Conservation (phyloP, 2,888 invertebrate species). For the Oscheius onirici region DNA sequence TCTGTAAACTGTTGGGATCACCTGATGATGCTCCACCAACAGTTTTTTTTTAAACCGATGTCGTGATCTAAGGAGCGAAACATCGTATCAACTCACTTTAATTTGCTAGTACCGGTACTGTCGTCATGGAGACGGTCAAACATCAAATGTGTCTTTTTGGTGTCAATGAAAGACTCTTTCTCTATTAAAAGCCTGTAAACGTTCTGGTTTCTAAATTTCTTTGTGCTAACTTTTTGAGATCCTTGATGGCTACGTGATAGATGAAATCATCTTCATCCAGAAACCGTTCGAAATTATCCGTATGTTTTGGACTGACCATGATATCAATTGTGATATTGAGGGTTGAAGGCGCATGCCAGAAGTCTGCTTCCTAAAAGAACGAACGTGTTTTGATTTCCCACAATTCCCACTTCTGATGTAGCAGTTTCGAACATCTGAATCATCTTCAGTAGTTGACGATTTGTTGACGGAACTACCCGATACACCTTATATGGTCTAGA, state of each 20-base stretch:
- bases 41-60: conserved; percentile 1
- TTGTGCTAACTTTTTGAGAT: conserved; percentile 52
- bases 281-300: conserved; percentile 41
- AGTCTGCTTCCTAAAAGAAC: conserved; percentile 54
- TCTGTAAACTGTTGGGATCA: conserved; percentile 27
- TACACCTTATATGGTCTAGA: conserved; percentile 62
- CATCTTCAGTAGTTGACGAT: conserved; percentile 53
- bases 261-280: conserved; percentile 43
- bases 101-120: conserved; percentile 39
- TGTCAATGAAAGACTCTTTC: conserved; percentile 53
- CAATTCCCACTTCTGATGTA: conserved; percentile 40
- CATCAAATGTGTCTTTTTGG: conserved; percentile 25
- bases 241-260: conserved; percentile 56
- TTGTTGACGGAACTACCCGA: conserved; percentile 56
- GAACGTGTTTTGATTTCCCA: background rate
- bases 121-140: conserved; percentile 46
- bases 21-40: conserved; percentile 26
- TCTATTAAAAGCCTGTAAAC: conserved; percentile 62
- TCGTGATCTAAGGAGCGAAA: conserved; percentile 30
- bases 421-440: conserved; percentile 57
- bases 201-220: too few relatives aligned
- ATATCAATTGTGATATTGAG: conserved; percentile 63
- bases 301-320: conserved; percentile 62
- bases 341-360: conserved; percentile 64
- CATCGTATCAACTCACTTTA: conserved; percentile 34